Percentiles rank a stretch among this genome's conserved stretches.
These are phyloP conservation scores for Ctena decussata DNA, from an alignment of 2,888 invertebrate genomes.

Conservation along the genomic window DNA sequence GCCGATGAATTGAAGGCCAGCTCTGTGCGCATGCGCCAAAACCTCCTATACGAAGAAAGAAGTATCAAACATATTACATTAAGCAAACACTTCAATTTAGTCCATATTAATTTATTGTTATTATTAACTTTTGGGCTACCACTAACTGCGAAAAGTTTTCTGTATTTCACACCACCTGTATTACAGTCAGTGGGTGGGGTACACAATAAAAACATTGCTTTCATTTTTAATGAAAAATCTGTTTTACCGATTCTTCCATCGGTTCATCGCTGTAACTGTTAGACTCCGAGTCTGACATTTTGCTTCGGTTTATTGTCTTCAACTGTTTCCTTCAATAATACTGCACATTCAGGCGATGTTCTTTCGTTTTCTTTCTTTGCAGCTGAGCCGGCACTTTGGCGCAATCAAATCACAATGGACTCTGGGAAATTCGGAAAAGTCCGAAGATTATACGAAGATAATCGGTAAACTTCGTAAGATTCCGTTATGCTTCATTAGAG, in stretches of 20 bases:
- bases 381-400: slow-evolving; percentile 12
- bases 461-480: too few species aligned
- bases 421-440: not conserved
- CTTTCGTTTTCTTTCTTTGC: slow-evolving; percentile 16
- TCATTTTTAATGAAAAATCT: not conserved
- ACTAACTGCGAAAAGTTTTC: too few species aligned
- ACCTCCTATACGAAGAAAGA: too few species aligned
- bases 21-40: too few species aligned
- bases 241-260: slow-evolving; percentile 72
- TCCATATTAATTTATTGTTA: too few species aligned
- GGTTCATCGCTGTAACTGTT: slow-evolving; percentile 75
- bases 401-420: not conserved
- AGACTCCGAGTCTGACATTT: slow-evolving; percentile 79
- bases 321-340: not conserved
- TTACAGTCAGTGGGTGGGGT: not conserved
- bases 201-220: not conserved
- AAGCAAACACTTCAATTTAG: too few species aligned
- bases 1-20: too few species aligned
- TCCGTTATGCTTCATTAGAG: too few species aligned
- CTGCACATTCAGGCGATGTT: not conserved
- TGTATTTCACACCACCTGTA: too few species aligned
- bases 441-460: too few species aligned
- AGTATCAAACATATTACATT: too few species aligned
- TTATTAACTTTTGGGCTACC: too few species aligned
- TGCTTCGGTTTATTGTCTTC: not conserved